These are phyloP conservation scores for Actinernus sp. DNA, from an alignment of 92 coral and sea anemone genomes.

Conservation along the genomic window DNA sequence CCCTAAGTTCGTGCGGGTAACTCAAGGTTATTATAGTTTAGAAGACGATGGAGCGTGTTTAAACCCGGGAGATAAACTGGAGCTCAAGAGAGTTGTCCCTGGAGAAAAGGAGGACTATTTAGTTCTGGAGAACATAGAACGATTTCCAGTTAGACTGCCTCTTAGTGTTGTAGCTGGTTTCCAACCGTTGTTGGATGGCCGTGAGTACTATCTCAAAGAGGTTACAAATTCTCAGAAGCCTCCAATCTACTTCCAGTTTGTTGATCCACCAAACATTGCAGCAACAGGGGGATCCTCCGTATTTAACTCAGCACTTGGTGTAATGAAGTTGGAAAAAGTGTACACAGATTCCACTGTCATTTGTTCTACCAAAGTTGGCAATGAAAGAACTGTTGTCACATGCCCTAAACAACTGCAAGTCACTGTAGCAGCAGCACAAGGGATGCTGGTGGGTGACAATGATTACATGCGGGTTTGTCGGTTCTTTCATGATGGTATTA, in stretches of 20 bases:
- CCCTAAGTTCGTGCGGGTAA: constrained; percentile 83
- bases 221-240: constrained; percentile 30
- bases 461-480: constrained; percentile 87
- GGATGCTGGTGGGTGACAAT: constrained; percentile 86
- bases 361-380: constrained; percentile 74
- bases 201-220: constrained; percentile 91
- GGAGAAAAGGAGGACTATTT: constrained; percentile 54
- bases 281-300: constrained; percentile 57
- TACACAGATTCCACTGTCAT: constrained; percentile 80
- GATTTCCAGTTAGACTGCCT: constrained; percentile 68
- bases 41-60: constrained; percentile 73
- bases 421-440: constrained; percentile 84
- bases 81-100: constrained; percentile 58
- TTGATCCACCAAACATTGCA: constrained; percentile 52
- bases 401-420: constrained; percentile 84
- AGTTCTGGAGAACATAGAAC: constrained; percentile 73
- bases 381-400: constrained; percentile 73
- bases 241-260: constrained; percentile 90
- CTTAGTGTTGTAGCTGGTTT: constrained; percentile 84
- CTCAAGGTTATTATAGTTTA: constrained; percentile 81
- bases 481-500: constrained; percentile 82
- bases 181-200: constrained; percentile 92
- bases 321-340: constrained; percentile 58
- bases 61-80: constrained; percentile 94
- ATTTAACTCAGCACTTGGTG: constrained; percentile 80